Conservation (phyloP, 2,113 vertebrate genomes). For the Hypomesus transpacificus region DNA sequence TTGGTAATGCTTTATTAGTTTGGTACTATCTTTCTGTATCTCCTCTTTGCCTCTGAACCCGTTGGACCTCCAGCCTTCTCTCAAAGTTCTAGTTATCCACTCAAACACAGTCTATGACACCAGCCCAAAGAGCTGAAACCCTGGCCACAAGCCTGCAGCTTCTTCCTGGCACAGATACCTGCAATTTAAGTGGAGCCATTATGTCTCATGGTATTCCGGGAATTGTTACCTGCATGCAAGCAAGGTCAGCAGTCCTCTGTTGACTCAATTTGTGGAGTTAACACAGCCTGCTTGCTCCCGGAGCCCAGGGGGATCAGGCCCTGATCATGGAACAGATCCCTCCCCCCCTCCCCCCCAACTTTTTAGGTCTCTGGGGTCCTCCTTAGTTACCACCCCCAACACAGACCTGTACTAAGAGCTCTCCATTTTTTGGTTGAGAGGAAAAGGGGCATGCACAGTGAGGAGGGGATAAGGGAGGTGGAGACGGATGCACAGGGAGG, state of each 20-base stretch:
- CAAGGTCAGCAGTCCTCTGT: slow-evolving; percentile 24
- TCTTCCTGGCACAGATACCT: not conserved
- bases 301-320: slow-evolving; percentile 4
- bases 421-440: not conserved
- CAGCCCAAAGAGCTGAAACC: no score
- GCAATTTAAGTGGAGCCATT: not conserved
- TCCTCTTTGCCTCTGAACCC: no score
- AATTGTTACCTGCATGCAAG: slow-evolving; percentile 7
- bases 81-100: no score
- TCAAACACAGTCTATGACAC: no score
- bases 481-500: no score
- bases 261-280: slow-evolving; percentile 24
- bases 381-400: not conserved
- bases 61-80: no score
- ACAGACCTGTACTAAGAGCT: not conserved
- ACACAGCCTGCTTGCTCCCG: slow-evolving; percentile 11
- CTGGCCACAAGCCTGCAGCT: not conserved
- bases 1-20: no score
- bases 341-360: not conserved
- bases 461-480: no score
- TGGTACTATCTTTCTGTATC: no score
- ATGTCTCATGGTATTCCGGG: not conserved
- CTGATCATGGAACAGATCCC: slow-evolving; percentile 18
- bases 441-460: not conserved
- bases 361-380: not conserved